A percentile compares a stretch with the other conserved stretches of the same genome.
These are phyloP conservation scores for Microtus richardsoni DNA, from an alignment of 2,113 vertebrate species.

Conservation along the genomic window DNA sequence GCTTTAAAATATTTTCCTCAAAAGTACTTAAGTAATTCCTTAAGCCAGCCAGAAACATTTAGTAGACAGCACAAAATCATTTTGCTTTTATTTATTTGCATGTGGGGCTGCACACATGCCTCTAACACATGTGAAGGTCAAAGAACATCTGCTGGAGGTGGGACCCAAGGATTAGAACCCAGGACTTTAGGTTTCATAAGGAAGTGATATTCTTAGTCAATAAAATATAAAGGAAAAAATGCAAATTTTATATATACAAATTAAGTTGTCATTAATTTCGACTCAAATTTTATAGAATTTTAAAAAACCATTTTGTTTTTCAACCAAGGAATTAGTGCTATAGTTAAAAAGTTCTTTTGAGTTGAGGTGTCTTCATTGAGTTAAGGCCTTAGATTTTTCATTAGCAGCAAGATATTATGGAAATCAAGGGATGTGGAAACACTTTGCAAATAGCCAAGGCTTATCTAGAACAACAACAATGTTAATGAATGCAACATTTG, in stretches of 20 bases:
- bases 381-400: not conserved
- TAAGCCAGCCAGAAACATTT: not conserved
- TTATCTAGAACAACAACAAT: not conserved
- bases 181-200: not conserved
- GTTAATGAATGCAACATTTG: not conserved
- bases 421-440: not conserved
- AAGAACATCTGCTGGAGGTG: not conserved
- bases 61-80: not conserved
- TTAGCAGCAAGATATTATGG: not conserved
- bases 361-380: not conserved
- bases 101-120: not conserved
- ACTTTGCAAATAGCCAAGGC: not conserved
- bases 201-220: not conserved
- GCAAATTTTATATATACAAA: not conserved
- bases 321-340: not conserved
- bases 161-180: not conserved
- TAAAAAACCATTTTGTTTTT: not conserved
- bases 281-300: not conserved
- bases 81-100: not conserved
- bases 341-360: not conserved
- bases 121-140: no score
- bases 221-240: not conserved
- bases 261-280: conserved; percentile 31
- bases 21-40: not conserved
- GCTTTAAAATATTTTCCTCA: not conserved